These are phyloP conservation scores for Anoplophora glabripennis DNA, from an alignment of 1,140 invertebrate species.

Conservation along the genomic window DNA sequence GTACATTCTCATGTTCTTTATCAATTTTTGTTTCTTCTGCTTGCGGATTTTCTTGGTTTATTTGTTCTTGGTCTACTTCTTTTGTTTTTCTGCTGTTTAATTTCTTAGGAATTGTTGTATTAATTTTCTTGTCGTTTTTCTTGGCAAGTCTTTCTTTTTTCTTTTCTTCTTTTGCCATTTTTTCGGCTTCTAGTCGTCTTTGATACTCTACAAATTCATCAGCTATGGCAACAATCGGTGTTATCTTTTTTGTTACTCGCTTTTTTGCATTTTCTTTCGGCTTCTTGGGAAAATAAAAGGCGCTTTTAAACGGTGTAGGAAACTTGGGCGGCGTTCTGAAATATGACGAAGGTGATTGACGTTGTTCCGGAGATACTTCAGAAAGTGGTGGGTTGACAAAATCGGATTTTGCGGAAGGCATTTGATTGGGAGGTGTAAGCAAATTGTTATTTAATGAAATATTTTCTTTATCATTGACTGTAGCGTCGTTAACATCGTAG, in stretches of 20 bases:
- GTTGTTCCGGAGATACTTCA: too few relatives aligned
- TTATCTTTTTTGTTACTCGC: constrained; percentile 8
- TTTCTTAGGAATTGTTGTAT: constrained; percentile 9
- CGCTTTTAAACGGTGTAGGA: constrained; percentile 10
- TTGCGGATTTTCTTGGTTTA: too few relatives aligned
- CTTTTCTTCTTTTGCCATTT: constrained; percentile 1
- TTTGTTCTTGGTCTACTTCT: too few relatives aligned
- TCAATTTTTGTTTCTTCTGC: too few relatives aligned
- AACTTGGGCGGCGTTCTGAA: neutral
- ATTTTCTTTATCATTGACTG: too few relatives aligned
- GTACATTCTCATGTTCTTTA: too few relatives aligned
- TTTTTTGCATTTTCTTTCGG: constrained; percentile 9
- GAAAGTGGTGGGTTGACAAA: too few relatives aligned
- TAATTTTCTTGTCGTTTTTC: neutral
- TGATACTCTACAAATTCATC: constrained; percentile 15
- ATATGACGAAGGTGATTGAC: too few relatives aligned
- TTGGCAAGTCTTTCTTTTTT: constrained; percentile 1
- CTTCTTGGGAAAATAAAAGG: constrained; percentile 1
- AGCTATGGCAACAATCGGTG: constrained; percentile 7
- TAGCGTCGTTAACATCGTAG: too few relatives aligned
- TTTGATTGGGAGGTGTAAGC: too few relatives aligned
- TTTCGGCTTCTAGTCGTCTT: constrained; percentile 12
- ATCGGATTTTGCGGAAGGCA: too few relatives aligned
- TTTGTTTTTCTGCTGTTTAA: neutral
- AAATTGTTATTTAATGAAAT: too few relatives aligned